Base-by-base conservation (phyloP, 64 coral and sea anemone species). In the Stichodactyla mertensii region DNA sequence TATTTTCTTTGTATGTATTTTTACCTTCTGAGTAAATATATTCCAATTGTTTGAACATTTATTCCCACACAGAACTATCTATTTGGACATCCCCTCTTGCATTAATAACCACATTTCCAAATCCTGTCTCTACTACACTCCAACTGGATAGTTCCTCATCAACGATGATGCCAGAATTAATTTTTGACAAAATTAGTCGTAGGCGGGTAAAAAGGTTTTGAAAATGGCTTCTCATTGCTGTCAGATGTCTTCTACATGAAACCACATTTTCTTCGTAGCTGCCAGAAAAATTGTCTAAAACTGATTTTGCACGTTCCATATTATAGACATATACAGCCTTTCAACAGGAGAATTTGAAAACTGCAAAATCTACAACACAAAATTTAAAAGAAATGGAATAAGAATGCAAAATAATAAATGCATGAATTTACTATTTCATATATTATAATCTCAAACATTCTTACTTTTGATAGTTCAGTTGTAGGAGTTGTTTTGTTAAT, bases 11-110 rank as follows among this genome's bases (percentile, higher is more conserved):
- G 3, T 45, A 52, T 78, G 13, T 18, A 80, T 80, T 51, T 52
- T 80, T 54, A 80, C 77, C 26, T 80, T 80, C 51, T 12, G 77
- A 52, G 77, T 80, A 54, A 51, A 52, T 80, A 80, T 51, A 52
- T 79, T 80, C 77, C 18, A 80, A 80, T 80, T 80, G 77, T 52
- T 80, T 80, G 16, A 52, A 6, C 82, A 84, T 84, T 54, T 84
- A 1, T 84, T 84, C 82, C 82, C 82, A 84, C 20, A 84, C 82
- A 57, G 54, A 58, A 54, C 82, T 84, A 22, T 84, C 82, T 84
- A 84, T 24, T 58, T 58, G 54, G 82, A 84, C 82, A 26, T 84
- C 57, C 23, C 82, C 82, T n/a, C 58, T 57, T 4, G 16, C 60
- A 61, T 84, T 61, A 16, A 84, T 55, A 16, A 19, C 57, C 22